Conservation (phyloP, 2,888 invertebrate species). For the Cheilosia soror region DNA sequence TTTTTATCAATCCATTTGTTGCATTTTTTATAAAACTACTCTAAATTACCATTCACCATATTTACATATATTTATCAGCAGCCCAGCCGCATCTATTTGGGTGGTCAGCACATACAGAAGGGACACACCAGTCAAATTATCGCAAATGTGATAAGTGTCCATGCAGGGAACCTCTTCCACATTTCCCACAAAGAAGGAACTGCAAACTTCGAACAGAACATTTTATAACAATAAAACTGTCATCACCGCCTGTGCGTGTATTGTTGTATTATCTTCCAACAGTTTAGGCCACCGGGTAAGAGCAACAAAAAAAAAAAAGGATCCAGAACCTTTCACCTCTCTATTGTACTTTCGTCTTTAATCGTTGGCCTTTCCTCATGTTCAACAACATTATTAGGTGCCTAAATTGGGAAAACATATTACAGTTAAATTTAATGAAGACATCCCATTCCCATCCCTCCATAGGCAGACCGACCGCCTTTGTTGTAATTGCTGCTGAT, state of each 20-base stretch:
- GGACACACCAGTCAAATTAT: constrained; percentile 72
- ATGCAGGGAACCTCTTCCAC: constrained; percentile 58
- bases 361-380: constrained; percentile 34
- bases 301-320: constrained; percentile 26
- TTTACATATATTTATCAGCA: constrained; percentile 68
- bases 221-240: constrained; percentile 71
- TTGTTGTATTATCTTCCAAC: constrained; percentile 67
- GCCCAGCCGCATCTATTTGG: constrained; percentile 60
- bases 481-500: constrained; percentile 59
- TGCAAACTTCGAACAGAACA: constrained; percentile 64
- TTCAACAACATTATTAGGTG: constrained; percentile 66
- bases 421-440: constrained; percentile 71
- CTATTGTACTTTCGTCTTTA: constrained; percentile 24
- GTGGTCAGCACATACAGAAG: constrained; percentile 60
- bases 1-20: constrained; percentile 13
- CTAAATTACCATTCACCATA: constrained; percentile 54
- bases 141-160: constrained; percentile 74
- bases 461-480: constrained; percentile 45
- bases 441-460: constrained; percentile 35
- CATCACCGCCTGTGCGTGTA: constrained; percentile 71
- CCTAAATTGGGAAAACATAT: constrained; percentile 72
- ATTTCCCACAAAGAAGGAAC: constrained; percentile 43
- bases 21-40: constrained; percentile 49
- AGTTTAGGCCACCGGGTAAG: constrained; percentile 71
- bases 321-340: constrained; percentile 64